Conservation (phyloP, 1,140 invertebrate genomes). For the Metopolophium dirhodum region DNA sequence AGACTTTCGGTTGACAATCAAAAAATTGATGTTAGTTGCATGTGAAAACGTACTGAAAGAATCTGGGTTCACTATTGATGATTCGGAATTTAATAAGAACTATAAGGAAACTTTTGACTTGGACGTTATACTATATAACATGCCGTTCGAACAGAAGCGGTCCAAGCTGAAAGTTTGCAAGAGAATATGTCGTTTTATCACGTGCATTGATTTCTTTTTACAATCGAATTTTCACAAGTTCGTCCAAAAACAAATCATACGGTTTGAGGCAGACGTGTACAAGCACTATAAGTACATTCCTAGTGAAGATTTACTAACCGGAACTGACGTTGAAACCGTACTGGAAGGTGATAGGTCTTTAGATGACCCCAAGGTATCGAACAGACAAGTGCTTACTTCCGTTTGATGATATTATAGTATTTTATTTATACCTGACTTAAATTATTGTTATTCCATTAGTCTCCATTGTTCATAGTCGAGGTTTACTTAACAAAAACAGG, state of each 20-base stretch:
- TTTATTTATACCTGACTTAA: background rate
- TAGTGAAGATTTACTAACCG: background rate
- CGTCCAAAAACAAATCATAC: constrained; percentile 21
- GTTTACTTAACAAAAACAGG: background rate
- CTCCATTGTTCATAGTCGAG: constrained; percentile 20
- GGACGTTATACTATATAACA: background rate
- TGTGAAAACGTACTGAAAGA: background rate
- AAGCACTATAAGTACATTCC: constrained; percentile 29
- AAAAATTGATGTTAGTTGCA: background rate
- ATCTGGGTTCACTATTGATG: background rate
- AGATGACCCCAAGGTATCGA: constrained; percentile 29
- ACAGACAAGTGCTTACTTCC: background rate
- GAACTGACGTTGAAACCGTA: background rate
- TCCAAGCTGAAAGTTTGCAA: constrained; percentile 10
- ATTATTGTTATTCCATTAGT: background rate
- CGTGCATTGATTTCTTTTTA: background rate
- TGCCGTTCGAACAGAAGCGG: background rate
- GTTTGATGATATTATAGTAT: background rate
- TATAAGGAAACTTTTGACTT: background rate
- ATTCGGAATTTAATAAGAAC: background rate
- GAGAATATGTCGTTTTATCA: constrained; percentile 30
- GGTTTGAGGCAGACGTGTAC: background rate
- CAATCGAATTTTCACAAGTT: constrained; percentile 27
- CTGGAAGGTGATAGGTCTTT: background rate
- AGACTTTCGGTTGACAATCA: background rate